Percentiles rank a stretch among this genome's conserved stretches.
Evolutionary conservation across 2,888 invertebrate genomes (phyloP).

Genomic region (Epinotia brunnichana): DNA sequence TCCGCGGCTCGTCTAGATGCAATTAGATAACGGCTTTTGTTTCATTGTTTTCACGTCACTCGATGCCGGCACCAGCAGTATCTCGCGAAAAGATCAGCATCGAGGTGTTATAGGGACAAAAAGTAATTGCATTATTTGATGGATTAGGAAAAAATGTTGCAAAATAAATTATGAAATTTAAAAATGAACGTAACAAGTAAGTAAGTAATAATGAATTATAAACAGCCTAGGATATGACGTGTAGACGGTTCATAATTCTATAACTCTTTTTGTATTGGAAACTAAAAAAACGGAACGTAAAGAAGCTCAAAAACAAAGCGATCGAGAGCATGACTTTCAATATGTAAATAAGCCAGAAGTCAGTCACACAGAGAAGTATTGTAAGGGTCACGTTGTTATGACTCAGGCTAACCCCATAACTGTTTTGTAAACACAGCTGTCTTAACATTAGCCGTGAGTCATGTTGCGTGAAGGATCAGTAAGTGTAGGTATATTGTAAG

Average conservation of each 20-base stretch:
- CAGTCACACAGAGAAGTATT: constrained; percentile 57
- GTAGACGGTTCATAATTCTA: background rate
- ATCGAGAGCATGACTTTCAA: constrained; percentile 2
- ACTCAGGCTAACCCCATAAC: constrained; percentile 53
- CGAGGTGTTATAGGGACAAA: constrained; percentile 21
- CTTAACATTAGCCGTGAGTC: constrained; percentile 51
- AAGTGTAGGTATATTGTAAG: constrained; percentile 3
- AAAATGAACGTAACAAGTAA: background rate
- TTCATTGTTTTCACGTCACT: constrained; percentile 62
- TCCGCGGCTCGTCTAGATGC: constrained; percentile 61
- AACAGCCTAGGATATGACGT: background rate
- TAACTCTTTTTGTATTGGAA: background rate
- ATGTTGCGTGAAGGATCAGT: constrained; percentile 44
- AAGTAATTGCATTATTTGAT: constrained; percentile 33
- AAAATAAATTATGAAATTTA: background rate
- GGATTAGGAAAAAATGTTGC: constrained; percentile 10
- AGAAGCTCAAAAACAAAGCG: background rate
- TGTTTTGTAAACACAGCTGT: constrained; percentile 57
- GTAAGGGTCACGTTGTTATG: constrained; percentile 52
- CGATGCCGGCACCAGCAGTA: constrained; percentile 63
- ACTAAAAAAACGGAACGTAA: background rate
- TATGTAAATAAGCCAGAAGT: constrained; percentile 42
- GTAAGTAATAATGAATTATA: background rate
- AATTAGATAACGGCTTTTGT: constrained; percentile 67
- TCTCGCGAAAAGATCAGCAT: constrained; percentile 49